These are phyloP conservation scores for Sebastes iracundus DNA, from an alignment of 2,797 vertebrate genomes.

Conservation along the genomic window DNA sequence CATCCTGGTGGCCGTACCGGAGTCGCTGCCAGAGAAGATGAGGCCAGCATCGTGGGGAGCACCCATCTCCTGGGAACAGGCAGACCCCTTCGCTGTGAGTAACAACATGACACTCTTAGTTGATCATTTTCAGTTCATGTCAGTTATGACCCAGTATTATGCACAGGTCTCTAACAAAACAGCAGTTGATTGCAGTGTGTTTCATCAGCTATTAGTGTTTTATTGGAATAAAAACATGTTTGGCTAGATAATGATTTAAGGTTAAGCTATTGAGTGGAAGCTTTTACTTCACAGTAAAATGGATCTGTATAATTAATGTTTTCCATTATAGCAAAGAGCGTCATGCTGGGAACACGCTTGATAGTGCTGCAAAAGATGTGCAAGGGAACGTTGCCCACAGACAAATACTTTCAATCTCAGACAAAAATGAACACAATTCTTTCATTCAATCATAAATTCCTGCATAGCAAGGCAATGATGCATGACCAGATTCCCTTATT, in stretches of 20 bases:
- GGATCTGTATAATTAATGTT: neutral
- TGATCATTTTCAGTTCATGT: neutral
- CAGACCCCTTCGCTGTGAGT: conserved; percentile 92
- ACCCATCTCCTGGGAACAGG: conserved; percentile 94
- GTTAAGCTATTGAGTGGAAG: neutral
- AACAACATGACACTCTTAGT: neutral
- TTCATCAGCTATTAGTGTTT: neutral
- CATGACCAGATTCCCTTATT: neutral
- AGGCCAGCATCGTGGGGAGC: conserved; percentile 93
- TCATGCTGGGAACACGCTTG: neutral
- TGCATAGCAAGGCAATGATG: neutral
- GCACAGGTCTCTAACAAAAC: neutral
- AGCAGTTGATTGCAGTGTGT: neutral
- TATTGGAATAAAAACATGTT: neutral
- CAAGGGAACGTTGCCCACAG: neutral
- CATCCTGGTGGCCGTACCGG: conserved; percentile 91
- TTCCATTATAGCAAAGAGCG: neutral
- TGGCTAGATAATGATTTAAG: neutral
- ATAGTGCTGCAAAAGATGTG: neutral
- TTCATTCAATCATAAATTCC: neutral
- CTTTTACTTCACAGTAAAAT: neutral
- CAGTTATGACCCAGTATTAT: neutral
- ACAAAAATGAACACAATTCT: neutral
- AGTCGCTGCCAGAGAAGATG: conserved; percentile 94
- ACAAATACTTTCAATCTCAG: neutral